Evolutionary conservation across 2,113 vertebrate species (phyloP), one percentile per base, ranked within the genome.

Genomic region (Numida meleagris): DNA sequence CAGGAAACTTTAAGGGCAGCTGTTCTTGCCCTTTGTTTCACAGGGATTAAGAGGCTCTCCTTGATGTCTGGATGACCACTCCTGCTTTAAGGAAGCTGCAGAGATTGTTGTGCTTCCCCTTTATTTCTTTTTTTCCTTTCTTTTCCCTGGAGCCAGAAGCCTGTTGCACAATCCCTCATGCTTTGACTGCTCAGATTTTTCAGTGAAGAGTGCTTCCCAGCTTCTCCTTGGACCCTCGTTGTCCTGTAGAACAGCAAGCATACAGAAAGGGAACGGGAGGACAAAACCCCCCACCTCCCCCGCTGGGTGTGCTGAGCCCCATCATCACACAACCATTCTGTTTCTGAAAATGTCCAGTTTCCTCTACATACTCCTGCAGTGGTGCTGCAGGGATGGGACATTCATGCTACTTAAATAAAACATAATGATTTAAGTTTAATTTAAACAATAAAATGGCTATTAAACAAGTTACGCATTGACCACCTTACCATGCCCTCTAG

Each of bases 341-440:
- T 29, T 72, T 31, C 70, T 74, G 76, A 27, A 29, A 59, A 29
- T 1, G 1, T 24, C 45, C n/a, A 8, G 2, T 29, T 75, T 45
- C 57, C 59, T 15, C 68, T 3, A 0, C 3, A 16, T 42, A 81
- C 59, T 71, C 36, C 80, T 29, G n/a, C 48, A 71, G 42, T 2
- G 34, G 13, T 75, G 83, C 93, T 75, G 61, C 0, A 21, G 82
- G 87, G 87, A 87, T 51, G 43, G 89, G 81, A n/a, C 81, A 67
- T 81, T 86, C 80, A 55, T 34, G 1, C 36, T 48, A 72, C 83
- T 94, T 78, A 84, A 93, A 84, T 63, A 71, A 96, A 94, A 78
- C 85, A 55, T 75, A 76, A 95, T 96, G 86, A 96, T 92, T 95
- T 93, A 94, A 88, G 83, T 96, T 97, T 96, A 96, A 97, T 95